Conservation (phyloP, 1,140 invertebrate species). For the Penaeus vannamei region DNA sequence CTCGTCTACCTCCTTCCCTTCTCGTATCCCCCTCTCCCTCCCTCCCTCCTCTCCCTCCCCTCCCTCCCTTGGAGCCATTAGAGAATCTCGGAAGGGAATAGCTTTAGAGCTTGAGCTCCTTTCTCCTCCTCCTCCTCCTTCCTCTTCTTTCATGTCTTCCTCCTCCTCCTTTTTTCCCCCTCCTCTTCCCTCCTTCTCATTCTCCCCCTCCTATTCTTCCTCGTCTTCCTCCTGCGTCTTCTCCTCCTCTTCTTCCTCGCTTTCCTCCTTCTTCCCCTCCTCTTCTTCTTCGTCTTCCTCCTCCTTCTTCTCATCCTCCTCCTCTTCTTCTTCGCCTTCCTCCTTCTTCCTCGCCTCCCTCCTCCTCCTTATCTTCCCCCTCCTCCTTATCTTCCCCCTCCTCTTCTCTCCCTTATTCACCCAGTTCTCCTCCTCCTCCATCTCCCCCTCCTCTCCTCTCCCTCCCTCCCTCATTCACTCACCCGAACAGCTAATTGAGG, state of each 20-base stretch:
- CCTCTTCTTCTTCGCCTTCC: neutral
- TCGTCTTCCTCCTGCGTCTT: too few species aligned
- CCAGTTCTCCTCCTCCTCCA: too few species aligned
- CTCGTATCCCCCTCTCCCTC: neutral
- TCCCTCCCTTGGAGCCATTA: neutral
- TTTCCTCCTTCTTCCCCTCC: too few species aligned
- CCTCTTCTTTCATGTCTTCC: neutral
- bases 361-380: neutral
- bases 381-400: neutral
- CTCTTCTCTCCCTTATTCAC: neutral
- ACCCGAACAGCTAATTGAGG: neutral
- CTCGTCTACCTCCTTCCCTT: neutral
- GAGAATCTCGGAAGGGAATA: constrained; percentile 3
- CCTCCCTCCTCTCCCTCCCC: neutral
- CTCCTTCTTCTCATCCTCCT: neutral
- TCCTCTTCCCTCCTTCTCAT: too few species aligned
- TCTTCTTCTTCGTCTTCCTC: neutral
- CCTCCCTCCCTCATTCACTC: neutral
- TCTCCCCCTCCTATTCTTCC: too few species aligned
- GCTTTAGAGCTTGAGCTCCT: neutral
- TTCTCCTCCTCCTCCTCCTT: neutral
- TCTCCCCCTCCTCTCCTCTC: too few species aligned
- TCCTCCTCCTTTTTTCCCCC: too few species aligned
- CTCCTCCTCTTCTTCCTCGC: too few species aligned
- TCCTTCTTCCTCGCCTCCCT: too few species aligned